A percentile compares a stretch with the other conserved stretches of the same genome.
Evolutionary conservation across 2,888 invertebrate species (phyloP).

Genomic region (Ennomos erosarius): DNA sequence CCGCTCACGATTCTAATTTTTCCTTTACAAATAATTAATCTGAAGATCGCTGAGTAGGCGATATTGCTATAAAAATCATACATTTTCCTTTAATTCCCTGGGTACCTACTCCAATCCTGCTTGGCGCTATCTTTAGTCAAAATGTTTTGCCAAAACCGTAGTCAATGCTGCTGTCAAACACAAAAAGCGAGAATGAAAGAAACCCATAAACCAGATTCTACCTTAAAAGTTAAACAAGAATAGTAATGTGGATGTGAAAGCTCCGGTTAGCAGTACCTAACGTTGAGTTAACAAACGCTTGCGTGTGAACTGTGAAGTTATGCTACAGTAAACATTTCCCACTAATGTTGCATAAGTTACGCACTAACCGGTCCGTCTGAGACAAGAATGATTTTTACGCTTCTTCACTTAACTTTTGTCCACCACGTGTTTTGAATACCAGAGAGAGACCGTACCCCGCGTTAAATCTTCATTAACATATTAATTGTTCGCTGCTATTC

Average conservation of each 20-base stretch:
- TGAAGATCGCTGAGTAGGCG: too few species aligned
- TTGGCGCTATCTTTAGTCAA: too few species aligned
- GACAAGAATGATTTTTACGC: slow-evolving; percentile 69
- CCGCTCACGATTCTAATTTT: too few species aligned
- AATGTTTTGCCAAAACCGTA: too few species aligned
- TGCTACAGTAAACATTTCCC: slow-evolving; percentile 52
- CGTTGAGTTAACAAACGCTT: slow-evolving; percentile 19
- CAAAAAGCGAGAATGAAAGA: too few species aligned
- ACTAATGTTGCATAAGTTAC: slow-evolving; percentile 60
- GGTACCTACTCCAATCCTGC: too few species aligned
- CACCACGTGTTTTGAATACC: slow-evolving; percentile 72
- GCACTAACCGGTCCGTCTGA: slow-evolving; percentile 53
- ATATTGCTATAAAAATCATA: too few species aligned
- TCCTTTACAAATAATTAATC: too few species aligned
- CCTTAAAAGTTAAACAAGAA: too few species aligned
- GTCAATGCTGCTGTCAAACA: too few species aligned
- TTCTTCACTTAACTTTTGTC: slow-evolving; percentile 63
- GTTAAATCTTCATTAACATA: slow-evolving; percentile 78
- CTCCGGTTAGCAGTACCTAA: slow-evolving; percentile 16
- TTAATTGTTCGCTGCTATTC: slow-evolving; percentile 79
- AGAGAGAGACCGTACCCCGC: slow-evolving; percentile 62
- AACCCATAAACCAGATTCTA: too few species aligned
- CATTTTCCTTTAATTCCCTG: too few species aligned
- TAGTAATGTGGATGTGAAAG: slow-evolving; percentile 12
- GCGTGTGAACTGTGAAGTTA: slow-evolving; percentile 48